phyloP scores from a whole-genome alignment of 2,797 vertebrate species.

The Peromyscus eremicus region DNA sequence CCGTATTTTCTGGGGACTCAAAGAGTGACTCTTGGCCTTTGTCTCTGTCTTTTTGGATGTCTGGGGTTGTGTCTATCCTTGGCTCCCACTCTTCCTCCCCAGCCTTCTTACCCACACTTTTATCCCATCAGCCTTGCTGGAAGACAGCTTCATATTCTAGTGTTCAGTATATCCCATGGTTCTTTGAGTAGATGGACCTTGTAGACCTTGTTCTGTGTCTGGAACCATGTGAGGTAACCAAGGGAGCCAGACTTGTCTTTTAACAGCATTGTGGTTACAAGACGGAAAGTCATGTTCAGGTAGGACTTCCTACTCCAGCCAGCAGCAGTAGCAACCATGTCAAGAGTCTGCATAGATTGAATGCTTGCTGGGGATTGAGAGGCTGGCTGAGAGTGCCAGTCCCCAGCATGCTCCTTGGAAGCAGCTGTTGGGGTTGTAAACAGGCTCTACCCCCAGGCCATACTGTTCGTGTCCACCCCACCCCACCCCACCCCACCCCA shows the following conservation, averaged over 20 bases:
- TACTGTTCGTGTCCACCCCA: too few species aligned
- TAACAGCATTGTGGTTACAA: background rate
- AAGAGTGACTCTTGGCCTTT: background rate
- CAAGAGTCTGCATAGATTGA: background rate
- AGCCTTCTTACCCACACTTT: background rate
- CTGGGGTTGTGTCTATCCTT: background rate
- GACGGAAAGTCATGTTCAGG: background rate
- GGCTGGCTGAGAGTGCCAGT: background rate
- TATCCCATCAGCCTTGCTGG: background rate
- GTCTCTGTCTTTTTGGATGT: background rate
- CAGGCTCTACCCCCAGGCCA: background rate
- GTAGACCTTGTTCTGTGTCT: background rate
- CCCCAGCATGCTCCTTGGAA: rapidly evolving
- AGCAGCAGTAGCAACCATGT: too few species aligned
- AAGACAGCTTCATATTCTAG: background rate
- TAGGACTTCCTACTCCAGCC: background rate
- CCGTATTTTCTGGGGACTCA: too few species aligned
- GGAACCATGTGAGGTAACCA: background rate
- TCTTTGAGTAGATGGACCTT: background rate
- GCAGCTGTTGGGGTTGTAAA: background rate
- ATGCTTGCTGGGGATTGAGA: rapidly evolving
- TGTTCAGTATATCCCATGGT: background rate
- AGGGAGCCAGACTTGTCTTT: background rate
- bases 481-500: too few species aligned
- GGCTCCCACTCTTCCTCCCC: rapidly evolving